Conservation (phyloP, 2,888 invertebrate genomes). For the Julus scanicus region DNA sequence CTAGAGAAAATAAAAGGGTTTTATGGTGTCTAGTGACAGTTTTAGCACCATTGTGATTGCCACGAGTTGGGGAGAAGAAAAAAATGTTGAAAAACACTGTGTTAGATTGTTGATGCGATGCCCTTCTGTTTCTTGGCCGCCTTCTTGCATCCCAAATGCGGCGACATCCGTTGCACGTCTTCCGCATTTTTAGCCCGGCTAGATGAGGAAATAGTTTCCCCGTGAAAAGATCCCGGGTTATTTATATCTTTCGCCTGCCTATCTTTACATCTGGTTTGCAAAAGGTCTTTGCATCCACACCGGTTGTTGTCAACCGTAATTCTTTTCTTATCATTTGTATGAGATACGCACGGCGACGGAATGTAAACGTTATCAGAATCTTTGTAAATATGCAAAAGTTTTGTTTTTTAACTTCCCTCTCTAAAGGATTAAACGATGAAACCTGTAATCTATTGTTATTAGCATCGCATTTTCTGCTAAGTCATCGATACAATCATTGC, state of each 20-base stretch:
- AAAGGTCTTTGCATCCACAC: constrained; percentile 16
- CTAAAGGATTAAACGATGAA: too few relatives aligned
- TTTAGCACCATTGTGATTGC: too few relatives aligned
- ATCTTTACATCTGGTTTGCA: background rate
- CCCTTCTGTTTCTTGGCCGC: background rate
- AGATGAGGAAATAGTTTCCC: background rate
- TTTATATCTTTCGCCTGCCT: constrained; percentile 32
- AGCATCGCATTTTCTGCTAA: too few relatives aligned
- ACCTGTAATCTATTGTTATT: too few relatives aligned
- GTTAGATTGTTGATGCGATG: background rate
- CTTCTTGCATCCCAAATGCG: constrained; percentile 29
- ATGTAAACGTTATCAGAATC: background rate
- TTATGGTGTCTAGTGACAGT: too few relatives aligned
- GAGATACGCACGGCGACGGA: background rate
- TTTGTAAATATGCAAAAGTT: background rate
- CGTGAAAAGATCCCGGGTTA: constrained; percentile 13
- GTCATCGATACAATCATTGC: too few relatives aligned
- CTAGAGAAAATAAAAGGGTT: too few relatives aligned
- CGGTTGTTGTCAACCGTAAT: constrained; percentile 32
- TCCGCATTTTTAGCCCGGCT: background rate
- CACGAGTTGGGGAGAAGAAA: too few relatives aligned
- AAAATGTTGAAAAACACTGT: background rate
- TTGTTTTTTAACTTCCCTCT: background rate
- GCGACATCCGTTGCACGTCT: background rate
- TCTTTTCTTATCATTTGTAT: background rate